Conservation (phyloP, 2,888 invertebrate genomes). For the Cecidostiba fungosa region DNA sequence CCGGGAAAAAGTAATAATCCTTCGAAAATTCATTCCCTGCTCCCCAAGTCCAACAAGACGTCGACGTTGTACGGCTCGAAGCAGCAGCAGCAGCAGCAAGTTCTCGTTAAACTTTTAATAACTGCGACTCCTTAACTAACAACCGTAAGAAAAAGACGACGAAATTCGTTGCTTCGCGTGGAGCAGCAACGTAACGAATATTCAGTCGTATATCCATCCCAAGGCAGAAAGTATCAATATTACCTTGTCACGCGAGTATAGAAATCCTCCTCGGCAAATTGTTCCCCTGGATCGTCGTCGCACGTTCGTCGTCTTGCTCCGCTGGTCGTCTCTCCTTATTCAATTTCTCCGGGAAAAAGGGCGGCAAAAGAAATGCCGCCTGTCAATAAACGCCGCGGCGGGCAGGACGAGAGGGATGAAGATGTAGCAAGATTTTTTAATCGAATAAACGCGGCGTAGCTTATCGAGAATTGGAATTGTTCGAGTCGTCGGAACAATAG, state of each 20-base stretch:
- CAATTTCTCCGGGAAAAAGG: slow-evolving; percentile 49
- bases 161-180: not conserved
- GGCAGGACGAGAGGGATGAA: not conserved
- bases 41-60: not conserved
- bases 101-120: slow-evolving; percentile 29
- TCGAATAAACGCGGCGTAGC: not conserved
- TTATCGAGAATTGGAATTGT: slow-evolving; percentile 4
- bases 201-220: not conserved
- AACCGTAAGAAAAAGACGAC: not conserved
- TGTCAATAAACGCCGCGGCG: not conserved
- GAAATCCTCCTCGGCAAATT: slow-evolving; percentile 64
- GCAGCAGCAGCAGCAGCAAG: not conserved
- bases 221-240: slow-evolving; percentile 45
- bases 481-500: not conserved
- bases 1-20: not conserved
- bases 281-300: slow-evolving; percentile 50
- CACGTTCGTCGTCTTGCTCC: slow-evolving; percentile 22
- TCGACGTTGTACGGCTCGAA: not conserved
- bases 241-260: slow-evolving; percentile 59
- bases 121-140: not conserved
- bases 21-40: not conserved
- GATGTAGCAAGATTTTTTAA: slow-evolving; percentile 13
- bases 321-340: slow-evolving; percentile 42
- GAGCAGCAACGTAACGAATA: not conserved
- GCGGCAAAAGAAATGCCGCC: slow-evolving; percentile 10